These are phyloP conservation scores for Pseudomugil tenellus DNA, from an alignment of 2,797 vertebrate species.

Conservation along the genomic window DNA sequence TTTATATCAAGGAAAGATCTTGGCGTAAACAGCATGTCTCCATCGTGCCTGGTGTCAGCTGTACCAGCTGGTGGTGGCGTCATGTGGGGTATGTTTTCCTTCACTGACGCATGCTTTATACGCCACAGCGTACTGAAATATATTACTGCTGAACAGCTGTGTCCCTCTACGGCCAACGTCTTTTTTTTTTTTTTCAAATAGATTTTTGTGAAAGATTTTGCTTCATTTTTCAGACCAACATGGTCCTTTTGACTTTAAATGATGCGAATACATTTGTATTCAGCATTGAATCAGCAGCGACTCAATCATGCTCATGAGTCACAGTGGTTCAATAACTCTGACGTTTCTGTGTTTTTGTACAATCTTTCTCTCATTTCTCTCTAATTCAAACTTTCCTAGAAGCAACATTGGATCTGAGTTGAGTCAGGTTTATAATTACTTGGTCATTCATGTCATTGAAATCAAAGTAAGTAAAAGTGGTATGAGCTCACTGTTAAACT, in stretches of 20 bases:
- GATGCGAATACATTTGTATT: background rate
- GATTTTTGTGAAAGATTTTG: slow-evolving; percentile 20
- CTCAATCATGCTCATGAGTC: slow-evolving; percentile 7
- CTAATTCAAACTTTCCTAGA: slow-evolving; percentile 1
- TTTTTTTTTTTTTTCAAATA: slow-evolving; percentile 4
- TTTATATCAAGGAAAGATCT: slow-evolving; percentile 24
- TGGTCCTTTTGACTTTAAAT: slow-evolving; percentile 11
- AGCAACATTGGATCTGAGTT: background rate
- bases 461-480: background rate
- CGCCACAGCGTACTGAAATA: slow-evolving; percentile 54
- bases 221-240: slow-evolving; percentile 1
- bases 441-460: background rate
- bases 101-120: slow-evolving; percentile 53
- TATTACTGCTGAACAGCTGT: slow-evolving; percentile 55
- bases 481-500: background rate
- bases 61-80: slow-evolving; percentile 57
- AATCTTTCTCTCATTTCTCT: slow-evolving; percentile 1
- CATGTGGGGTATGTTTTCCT: slow-evolving; percentile 60
- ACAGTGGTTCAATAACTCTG: background rate
- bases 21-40: slow-evolving; percentile 53
- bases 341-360: slow-evolving; percentile 1
- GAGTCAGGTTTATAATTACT: background rate
- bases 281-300: slow-evolving; percentile 5
- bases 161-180: slow-evolving; percentile 31
- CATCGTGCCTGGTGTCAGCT: slow-evolving; percentile 54